Conservation (phyloP, 2,113 vertebrate species). For the Etia nguti region DNA sequence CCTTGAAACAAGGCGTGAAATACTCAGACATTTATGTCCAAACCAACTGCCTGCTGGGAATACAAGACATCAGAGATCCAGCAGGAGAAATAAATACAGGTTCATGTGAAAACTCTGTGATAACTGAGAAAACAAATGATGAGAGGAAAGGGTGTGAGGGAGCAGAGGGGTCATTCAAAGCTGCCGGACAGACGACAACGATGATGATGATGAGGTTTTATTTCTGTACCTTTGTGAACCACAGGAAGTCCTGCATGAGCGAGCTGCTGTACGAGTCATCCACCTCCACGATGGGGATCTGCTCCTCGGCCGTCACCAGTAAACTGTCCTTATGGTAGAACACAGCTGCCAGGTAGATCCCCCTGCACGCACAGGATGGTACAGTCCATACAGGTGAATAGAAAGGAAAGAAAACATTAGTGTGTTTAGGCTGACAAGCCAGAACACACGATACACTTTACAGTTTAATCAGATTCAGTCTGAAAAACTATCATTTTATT, state of each 20-base stretch:
- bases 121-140: neutral
- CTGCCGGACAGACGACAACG: neutral
- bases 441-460: neutral
- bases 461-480: neutral
- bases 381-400: neutral
- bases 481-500: neutral
- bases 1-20: neutral
- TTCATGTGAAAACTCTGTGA: neutral
- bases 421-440: neutral
- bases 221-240: conserved; percentile 75
- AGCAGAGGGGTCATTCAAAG: too few species aligned
- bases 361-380: conserved; percentile 67
- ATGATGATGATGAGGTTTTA: neutral
- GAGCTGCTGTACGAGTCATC: conserved; percentile 91
- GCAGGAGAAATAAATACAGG: neutral
- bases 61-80: neutral
- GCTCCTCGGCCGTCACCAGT: conserved; percentile 95
- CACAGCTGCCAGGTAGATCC: conserved; percentile 90
- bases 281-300: conserved; percentile 96
- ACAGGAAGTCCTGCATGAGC: conserved; percentile 94
- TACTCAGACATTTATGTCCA: neutral
- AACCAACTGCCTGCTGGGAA: neutral
- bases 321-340: conserved; percentile 95
- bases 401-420: neutral
- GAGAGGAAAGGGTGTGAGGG: neutral